Percentiles rank a stretch among this genome's conserved stretches.
These are phyloP conservation scores for Cricetomys ansorgei DNA, from an alignment of 2,113 vertebrate species.

Conservation along the genomic window DNA sequence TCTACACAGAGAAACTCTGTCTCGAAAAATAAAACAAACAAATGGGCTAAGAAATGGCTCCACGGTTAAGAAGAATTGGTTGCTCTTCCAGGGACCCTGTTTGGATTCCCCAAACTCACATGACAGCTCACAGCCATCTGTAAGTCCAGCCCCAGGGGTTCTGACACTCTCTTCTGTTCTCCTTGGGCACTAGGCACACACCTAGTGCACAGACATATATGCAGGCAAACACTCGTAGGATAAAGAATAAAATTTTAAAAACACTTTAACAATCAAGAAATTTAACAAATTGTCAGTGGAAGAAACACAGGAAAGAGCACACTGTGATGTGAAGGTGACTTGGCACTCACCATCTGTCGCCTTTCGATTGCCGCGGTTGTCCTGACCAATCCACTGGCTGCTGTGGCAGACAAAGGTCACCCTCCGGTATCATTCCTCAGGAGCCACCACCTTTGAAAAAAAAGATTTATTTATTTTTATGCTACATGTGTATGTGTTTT, in stretches of 20 bases:
- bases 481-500: background rate
- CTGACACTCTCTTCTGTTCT: background rate
- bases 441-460: too few species aligned
- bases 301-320: background rate
- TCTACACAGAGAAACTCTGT: background rate
- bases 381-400: background rate
- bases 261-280: background rate
- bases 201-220: background rate
- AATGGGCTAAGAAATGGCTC: background rate
- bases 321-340: background rate
- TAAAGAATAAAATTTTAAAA: background rate
- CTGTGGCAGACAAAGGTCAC: background rate
- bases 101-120: background rate
- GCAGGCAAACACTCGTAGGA: background rate
- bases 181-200: background rate
- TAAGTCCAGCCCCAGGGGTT: background rate
- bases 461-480: background rate
- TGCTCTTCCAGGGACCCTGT: background rate
- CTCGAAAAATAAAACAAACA: too few species aligned
- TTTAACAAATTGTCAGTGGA: background rate
- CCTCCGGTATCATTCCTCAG: background rate
- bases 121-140: background rate
- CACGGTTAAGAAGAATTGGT: background rate
- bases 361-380: background rate
- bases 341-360: background rate